Evolutionary conservation across 2,888 invertebrate genomes (phyloP).

Genomic region (Pollenia labialis): DNA sequence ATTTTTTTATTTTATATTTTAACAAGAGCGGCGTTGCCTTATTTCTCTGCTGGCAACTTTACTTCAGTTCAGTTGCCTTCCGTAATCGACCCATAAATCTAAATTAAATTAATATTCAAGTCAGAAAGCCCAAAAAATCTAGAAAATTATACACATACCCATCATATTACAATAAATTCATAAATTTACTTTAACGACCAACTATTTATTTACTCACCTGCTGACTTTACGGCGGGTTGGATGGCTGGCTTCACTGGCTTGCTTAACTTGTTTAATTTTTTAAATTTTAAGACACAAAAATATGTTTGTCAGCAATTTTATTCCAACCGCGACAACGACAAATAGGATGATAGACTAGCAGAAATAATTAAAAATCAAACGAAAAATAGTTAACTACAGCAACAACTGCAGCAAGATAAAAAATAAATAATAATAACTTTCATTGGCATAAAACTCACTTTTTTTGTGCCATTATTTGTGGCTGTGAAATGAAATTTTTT

Average conservation of each 20-base stretch:
- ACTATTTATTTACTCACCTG: background rate
- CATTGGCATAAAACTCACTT: slow-evolving; percentile 62
- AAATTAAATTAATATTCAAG: slow-evolving; percentile 50
- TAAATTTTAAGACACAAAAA: slow-evolving; percentile 33
- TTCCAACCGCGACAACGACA: slow-evolving; percentile 20
- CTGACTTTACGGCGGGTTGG: background rate
- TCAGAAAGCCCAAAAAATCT: slow-evolving; percentile 46
- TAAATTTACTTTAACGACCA: slow-evolving; percentile 36
- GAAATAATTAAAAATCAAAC: slow-evolving; percentile 40
- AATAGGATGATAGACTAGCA: slow-evolving; percentile 15
- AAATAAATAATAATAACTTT: slow-evolving; percentile 58
- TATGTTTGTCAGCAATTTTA: slow-evolving; percentile 47
- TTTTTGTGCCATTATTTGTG: slow-evolving; percentile 26
- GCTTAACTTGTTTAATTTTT: slow-evolving; percentile 26
- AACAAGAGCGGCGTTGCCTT: too few species aligned
- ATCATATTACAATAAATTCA: slow-evolving; percentile 12
- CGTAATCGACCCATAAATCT: background rate
- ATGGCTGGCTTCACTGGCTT: background rate
- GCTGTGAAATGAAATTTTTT: slow-evolving; percentile 43
- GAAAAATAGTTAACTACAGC: slow-evolving; percentile 16
- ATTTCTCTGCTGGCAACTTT: too few species aligned
- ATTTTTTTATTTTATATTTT: too few species aligned
- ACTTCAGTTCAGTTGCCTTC: background rate
- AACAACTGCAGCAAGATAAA: background rate
- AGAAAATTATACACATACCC: slow-evolving; percentile 15